phyloP scores from a whole-genome alignment of 2,888 invertebrate species.

The Polymixis flavicincta region DNA sequence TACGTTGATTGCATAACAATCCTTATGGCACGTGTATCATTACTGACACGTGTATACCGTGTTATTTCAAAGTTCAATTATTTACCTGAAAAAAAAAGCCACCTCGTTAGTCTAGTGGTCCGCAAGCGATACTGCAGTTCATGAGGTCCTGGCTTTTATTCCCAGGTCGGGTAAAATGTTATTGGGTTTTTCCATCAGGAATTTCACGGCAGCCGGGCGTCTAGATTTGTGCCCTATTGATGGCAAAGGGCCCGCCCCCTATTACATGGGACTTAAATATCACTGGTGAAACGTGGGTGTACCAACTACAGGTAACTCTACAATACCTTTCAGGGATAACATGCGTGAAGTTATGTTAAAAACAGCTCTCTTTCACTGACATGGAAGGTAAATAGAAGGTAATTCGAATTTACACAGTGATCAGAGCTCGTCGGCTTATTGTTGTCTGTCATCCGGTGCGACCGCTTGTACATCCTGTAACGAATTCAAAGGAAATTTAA shows the following conservation, averaged over 20 bases:
- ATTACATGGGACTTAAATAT: background rate
- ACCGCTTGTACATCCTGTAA: slow-evolving; percentile 60
- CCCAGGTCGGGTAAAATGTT: background rate
- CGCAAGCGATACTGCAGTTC: background rate
- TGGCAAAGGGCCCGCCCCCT: background rate
- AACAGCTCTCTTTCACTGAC: slow-evolving; percentile 4
- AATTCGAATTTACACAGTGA: slow-evolving; percentile 43
- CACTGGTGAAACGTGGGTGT: background rate
- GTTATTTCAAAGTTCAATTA: too few species aligned
- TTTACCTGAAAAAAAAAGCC: too few species aligned
- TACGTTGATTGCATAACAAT: slow-evolving; percentile 2
- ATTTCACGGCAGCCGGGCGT: background rate
- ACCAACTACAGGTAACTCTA: background rate
- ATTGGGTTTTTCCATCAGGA: background rate
- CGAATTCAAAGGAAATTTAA: slow-evolving; percentile 63
- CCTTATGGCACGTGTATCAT: background rate
- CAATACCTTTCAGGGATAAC: background rate
- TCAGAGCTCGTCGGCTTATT: slow-evolving; percentile 55
- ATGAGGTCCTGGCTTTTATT: background rate
- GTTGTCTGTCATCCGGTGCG: slow-evolving; percentile 55
- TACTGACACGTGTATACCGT: background rate
- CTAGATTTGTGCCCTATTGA: too few species aligned
- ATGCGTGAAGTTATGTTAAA: background rate
- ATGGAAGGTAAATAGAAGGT: slow-evolving; percentile 36
- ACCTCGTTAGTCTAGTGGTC: background rate